Conservation (phyloP, 2,888 invertebrate genomes). For the Nycteola revayana region DNA sequence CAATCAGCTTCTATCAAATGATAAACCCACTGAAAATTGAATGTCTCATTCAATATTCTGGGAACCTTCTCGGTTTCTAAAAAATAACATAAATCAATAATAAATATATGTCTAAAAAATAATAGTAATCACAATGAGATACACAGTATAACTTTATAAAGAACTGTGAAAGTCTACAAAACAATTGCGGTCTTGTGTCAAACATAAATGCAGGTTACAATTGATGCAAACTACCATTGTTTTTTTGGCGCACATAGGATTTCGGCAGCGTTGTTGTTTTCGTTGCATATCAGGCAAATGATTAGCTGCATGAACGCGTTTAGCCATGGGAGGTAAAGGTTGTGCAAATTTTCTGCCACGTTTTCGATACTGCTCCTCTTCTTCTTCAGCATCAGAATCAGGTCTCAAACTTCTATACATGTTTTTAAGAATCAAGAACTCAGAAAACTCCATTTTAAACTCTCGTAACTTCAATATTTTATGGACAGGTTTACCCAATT, state of each 20-base stretch:
- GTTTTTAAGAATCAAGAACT: conserved; percentile 2
- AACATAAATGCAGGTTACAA: conserved; percentile 6
- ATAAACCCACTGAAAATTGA: conserved; percentile 8
- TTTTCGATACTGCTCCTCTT: conserved; percentile 4
- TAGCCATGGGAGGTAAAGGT: conserved; percentile 8
- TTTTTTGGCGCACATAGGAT: conserved; percentile 2
- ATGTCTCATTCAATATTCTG: conserved; percentile 9
- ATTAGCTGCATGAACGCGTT: conserved; percentile 7
- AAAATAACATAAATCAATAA: background rate
- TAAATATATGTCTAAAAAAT: conserved; percentile 1
- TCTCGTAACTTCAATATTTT: conserved; percentile 1
- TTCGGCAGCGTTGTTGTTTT: conserved; percentile 4
- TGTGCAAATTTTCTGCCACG: conserved; percentile 5
- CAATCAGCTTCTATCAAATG: conserved; percentile 5
- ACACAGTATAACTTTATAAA: conserved; percentile 1
- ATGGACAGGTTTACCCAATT: background rate
- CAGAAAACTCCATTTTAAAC: conserved; percentile 4
- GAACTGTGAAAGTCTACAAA: conserved; percentile 5
- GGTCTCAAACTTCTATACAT: conserved; percentile 3
- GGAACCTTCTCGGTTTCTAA: conserved; percentile 7
- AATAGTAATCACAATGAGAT: conserved; percentile 1
- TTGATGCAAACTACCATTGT: conserved; percentile 1
- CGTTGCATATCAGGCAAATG: conserved; percentile 7
- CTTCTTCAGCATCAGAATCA: conserved; percentile 5
- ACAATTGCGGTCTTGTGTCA: conserved; percentile 6